Evolutionary conservation across 2,113 vertebrate genomes (phyloP), one percentile per base, ranked within the genome.

Genomic region (Silurus asotus): DNA sequence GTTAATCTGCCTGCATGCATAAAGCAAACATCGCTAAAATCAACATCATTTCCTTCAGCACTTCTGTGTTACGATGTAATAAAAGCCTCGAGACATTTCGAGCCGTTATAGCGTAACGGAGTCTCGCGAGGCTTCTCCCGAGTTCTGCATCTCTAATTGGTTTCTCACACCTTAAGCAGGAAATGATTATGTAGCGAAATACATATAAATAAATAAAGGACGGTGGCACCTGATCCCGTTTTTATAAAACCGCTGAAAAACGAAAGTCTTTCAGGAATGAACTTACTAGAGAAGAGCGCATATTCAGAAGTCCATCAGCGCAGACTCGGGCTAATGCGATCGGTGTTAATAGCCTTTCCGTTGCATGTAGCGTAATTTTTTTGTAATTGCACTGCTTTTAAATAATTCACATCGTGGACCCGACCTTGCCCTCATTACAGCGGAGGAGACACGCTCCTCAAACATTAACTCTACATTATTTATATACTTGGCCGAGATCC

Each of bases 381-480:
- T 86, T 81, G 45, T 86, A 89, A 89, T 89, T 89, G 86, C 84
- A 61, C 45, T 48, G 76, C 76, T 82, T 85, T 87, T 89, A 81
- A 89, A 89, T 88, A 86, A 88, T 89, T 84, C 84, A 89, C 61
- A 86, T 48, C 53, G 23, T 81, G 37, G 51, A 72, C 77, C 65
- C 81, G 59, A 37, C 81, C 15, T 83, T 84, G 86, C 72, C 83
- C 88, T 89, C 88, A 86, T 89, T 89, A 86, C 75, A 86, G 61
- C 72, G 28, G 80, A 89, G 65, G 83, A 75, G 83, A 89, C 84
- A 59, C 45, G 15, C 74, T 81, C 74, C 67, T 67, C 86, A 82
- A 87, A 28, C 64, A 85, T 89, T 85, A 87, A 80, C 83, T 70
- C 80, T 87, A 87, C 86, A 89, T 89, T 87, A 89, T 87, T 89